Evolutionary conservation across 2,888 invertebrate species (phyloP), one percentile per base, ranked within the genome.

Genomic region (Hermaeophaga mercurialis): DNA sequence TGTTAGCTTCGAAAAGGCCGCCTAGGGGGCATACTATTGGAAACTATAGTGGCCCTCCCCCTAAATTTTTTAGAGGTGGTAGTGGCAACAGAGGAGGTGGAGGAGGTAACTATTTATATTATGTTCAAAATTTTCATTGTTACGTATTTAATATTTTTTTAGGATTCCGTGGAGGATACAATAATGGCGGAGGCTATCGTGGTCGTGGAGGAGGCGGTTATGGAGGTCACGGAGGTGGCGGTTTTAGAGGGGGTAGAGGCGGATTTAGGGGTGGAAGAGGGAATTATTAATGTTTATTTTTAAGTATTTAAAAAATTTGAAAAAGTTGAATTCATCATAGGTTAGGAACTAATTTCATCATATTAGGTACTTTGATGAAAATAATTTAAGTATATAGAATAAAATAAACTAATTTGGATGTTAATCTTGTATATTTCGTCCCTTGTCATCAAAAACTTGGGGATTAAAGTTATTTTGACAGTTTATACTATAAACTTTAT

Each of bases 1-100:
- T 82, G 46, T 77, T 80, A 0, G 80, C 82, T 5, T 81, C 80
- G 0, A 79, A 80, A 28, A 80, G 85, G 58, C 81, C 80, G 2
- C 80, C 80, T 1, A 70, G 81, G 52, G 80, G 80, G 7, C 79
- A 80, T 58, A 62, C 66, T 15, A 75, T 78, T 38, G 75, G 71
- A 12, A 67, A 59, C 53, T 69, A 68, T 11, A 72, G 71, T 19
- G 74, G 71, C 14, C 75, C 79, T 3, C 77, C 80, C 3, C 58
- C 76, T 1, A 82, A 82, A 67, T 73, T 79, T 62, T 73, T 74
- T 62, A 72, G 79, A 17, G 68, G 72, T 18, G 65, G 70, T 34
- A 61, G 59, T 39, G 56, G 66, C 6, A 47, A 55, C 26, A 31
- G 50, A 8, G 60, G 65, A n/a, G 61, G 62, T 7, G 46, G 28